Evolutionary conservation across 2,888 invertebrate genomes (phyloP), one percentile per base, ranked within the genome.

Genomic region (Panorpa germanica): DNA sequence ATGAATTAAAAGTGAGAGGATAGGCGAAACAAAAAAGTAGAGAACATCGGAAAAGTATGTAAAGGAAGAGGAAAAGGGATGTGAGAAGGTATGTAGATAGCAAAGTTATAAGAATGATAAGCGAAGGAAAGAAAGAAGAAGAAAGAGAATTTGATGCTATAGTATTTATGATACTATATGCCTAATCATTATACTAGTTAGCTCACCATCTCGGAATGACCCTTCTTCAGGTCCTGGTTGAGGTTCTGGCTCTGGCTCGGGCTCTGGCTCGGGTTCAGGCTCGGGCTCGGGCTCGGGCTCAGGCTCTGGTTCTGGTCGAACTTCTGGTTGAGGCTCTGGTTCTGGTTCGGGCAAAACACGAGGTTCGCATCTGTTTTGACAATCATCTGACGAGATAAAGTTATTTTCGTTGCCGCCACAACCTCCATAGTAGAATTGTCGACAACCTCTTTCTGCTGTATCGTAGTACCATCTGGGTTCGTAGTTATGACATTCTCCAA

Each of bases 401-500:
- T 83, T 83, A 53, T 91, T 93, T 3, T 64, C 68, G 46, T 95
- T 96, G 16, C 91, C 93, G 11, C 75, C 77, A 47, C 93, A 93
- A 28, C 93, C 91, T 20, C 88, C 83, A 48, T 76, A 91, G 41
- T 80, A 71, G 56, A 91, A 93, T 44, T 71, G 72, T 30, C 65
- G 58, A 50, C 93, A 95, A 19, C 59, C 59, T 35, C 67, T 63
- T 26, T 70, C 69, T 42, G 64, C 63, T 0, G 77, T 71, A 47
- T 91, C 82, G 52, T 66, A 91, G 57, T 77, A 88, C 78, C 82
- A 93, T 34, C 69, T 65, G 35, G 65, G 58, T 5, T 65, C 65
- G 46, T 80, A 82, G 41, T 75, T 70, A 31, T 65, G 65, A 43
- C 88, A 88, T 24, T 74, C 72, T 8, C 88, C 88, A 33, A 68